Evolutionary conservation across 2,888 invertebrate genomes (phyloP), one percentile per base, ranked within the genome.

Genomic region (Eupeodes latifasciatus): DNA sequence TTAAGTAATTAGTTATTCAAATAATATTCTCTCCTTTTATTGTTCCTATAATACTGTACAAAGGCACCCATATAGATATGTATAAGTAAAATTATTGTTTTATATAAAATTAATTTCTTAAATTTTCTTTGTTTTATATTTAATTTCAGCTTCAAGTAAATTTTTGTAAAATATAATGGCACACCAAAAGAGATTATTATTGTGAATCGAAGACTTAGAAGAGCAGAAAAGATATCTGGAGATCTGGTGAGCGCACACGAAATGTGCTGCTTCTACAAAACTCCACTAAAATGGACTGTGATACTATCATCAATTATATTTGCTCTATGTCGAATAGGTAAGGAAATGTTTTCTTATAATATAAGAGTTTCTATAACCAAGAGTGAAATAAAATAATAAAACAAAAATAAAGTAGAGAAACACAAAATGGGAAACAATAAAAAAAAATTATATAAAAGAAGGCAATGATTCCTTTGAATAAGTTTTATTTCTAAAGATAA

Each of bases 251-350:
- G 72, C 14, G 85, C 72, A 77, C 89, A 89, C 81, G 89, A 78
- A 89, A 89, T 89, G 89, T 89, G 89, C 89, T 89, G 85, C 89
- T 89, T 85, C 66, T 72, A 89, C 66, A 85, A 91, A 90, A 91
- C 92, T 89, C 91, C 91, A 91, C 91, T 92, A 91, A 92, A 92
- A 92, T 93, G 93, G 93, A 92, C 92, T 92, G 92, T 93, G 91
- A 92, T 92, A 91, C 91, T 92, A 91, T 92, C 92, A 91, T 92
- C 92, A 91, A 93, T 93, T 91, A 92, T 93, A 91, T 91, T 93
- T 90, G 91, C 92, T 87, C 91, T 92, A 91, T 92, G 92, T 89
- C 91, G 91, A 90, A 92, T 92, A 92, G 92, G 93, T 93, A 91
- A 93, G 93, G 69, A 53, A 66, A 55, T 72, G 44, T 59, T 59